Evolutionary conservation across 2,113 vertebrate species (phyloP), one percentile per base, ranked within the genome.

Genomic region (Gasterosteus aculeatus): DNA sequence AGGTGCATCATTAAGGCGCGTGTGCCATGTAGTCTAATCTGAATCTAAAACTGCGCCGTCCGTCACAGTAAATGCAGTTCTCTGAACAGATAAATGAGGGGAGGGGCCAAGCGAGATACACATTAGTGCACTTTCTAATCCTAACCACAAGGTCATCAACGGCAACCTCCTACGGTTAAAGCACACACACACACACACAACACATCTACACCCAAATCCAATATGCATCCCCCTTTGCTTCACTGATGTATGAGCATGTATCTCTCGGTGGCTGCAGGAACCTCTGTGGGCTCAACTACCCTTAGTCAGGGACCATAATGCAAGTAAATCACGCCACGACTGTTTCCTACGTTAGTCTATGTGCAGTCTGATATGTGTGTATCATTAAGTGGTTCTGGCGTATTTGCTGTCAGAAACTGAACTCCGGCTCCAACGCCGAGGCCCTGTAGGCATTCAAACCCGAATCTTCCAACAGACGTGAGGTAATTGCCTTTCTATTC

Each of bases 401-500:
- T 54, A 74, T 72, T 62, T 51, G 41, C 65, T 67, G 71, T 83
- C 60, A 71, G 61, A 84, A 66, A 63, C 16, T 82, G 74, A 86
- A 83, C 79, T 88, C 62, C 33, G 26, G 67, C 78, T 84, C 69
- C 38, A 53, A 72, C 81, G 83, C 60, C 2, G 63, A 76, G 54
- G 64, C 88, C 92, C 89, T 83, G 72, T 59, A 87, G 90, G 84
- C 82, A 66, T 73, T 57, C 51, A 70, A 58, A 38, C 74, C 78
- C 18, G 22, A 80, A 72, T 86, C 78, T 81, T 59, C 39, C 26
- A 26, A 81, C 90, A 92, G 87, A 89, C 64, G 76, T 77, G 67
- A 88, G 89, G 93, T 93, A 96, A 95, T 93, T 95, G 91, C 91
- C 89, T 92, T 92, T 86, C 86, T 91, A 85, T 92, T 85, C 91